Evolutionary conservation across 2,888 invertebrate genomes (phyloP).

Genomic region (Teleiodes luculella): DNA sequence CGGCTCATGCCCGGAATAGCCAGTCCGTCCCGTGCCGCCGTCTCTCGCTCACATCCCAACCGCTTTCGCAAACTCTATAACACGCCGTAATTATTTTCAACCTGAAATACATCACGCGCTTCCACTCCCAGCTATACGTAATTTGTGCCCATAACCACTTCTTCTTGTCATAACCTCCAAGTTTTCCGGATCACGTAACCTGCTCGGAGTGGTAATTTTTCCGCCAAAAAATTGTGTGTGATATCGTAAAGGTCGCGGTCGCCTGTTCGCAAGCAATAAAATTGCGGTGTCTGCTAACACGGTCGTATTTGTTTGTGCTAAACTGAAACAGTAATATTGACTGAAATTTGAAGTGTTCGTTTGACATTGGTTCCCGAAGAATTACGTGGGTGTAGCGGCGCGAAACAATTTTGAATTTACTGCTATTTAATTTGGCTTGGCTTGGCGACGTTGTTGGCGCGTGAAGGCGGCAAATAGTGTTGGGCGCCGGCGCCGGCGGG

Average conservation of each 20-base stretch:
- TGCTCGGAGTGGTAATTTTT: conserved; percentile 1
- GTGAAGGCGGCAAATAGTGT: conserved; percentile 25
- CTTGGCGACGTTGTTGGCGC: conserved; percentile 27
- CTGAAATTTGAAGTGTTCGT: conserved; percentile 31
- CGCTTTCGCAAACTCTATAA: conserved; percentile 19
- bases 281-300: conserved; percentile 9
- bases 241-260: conserved; percentile 13
- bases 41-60: conserved; percentile 43
- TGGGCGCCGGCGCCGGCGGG: conserved; percentile 44
- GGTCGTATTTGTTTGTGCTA: conserved; percentile 24
- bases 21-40: conserved; percentile 63
- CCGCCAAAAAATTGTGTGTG: not conserved
- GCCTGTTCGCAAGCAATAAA: conserved; percentile 19
- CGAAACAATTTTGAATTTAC: conserved; percentile 38
- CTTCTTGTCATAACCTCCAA: not conserved
- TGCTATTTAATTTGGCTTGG: conserved; percentile 33
- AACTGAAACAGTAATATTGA: conserved; percentile 24
- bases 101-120: not conserved
- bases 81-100: conserved; percentile 5
- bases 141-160: not conserved
- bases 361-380: conserved; percentile 35
- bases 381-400: conserved; percentile 30
- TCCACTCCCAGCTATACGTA: too few relatives aligned
- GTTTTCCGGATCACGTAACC: not conserved
- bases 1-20: conserved; percentile 68